Base-by-base conservation (phyloP, 2,113 vertebrate species). In the Microcebus griseorufus region DNA sequence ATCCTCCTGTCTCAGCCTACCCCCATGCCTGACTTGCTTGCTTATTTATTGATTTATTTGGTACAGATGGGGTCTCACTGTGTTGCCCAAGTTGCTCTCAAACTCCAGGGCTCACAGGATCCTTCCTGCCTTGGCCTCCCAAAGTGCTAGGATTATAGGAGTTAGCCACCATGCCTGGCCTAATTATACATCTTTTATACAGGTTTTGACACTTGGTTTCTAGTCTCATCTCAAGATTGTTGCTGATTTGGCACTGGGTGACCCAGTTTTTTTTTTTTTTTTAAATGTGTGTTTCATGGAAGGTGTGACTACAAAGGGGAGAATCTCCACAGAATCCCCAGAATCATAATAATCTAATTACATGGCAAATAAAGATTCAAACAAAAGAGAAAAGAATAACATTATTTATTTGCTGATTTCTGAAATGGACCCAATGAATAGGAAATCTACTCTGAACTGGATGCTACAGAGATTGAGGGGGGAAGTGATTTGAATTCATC, bases 401-500 rank as follows among this genome's bases (percentile, higher is more conserved):
- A 55, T 87, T 53, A 34, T 29, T 64, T 55, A 87, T 67, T 82
- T 93, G 73, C 48, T 92, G n/a, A 93, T 64, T 98, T 76, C 87
- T 84, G 72, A 94, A 72, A 87, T 58, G 58, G 62, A 86, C 58
- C 18, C 14, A 27, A 67, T 84, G 39, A 70, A n/a, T 10, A 95
- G 17, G 32, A 93, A 91, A 96, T 45, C n/a, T 76, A 80, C 9
- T 53, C 27, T 95, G 22, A n/a, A 76, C 34, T 88, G 25, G 86
- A 53, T 70, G 45, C 75, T 90, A 96, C 9, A 80, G 83, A 72
- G 48, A 90, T 17, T 39, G 29, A 5, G 48, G 22, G 67, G 23
- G 39, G 29, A 80, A 94, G n/a, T 78, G 70, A 94, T 88, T 32
- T 73, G 55, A 95, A 85, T 76, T 89, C 78, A 87, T 96, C 51